These are phyloP conservation scores for Heterohyrax brucei DNA, from an alignment of 2,797 vertebrate species.

Conservation along the genomic window DNA sequence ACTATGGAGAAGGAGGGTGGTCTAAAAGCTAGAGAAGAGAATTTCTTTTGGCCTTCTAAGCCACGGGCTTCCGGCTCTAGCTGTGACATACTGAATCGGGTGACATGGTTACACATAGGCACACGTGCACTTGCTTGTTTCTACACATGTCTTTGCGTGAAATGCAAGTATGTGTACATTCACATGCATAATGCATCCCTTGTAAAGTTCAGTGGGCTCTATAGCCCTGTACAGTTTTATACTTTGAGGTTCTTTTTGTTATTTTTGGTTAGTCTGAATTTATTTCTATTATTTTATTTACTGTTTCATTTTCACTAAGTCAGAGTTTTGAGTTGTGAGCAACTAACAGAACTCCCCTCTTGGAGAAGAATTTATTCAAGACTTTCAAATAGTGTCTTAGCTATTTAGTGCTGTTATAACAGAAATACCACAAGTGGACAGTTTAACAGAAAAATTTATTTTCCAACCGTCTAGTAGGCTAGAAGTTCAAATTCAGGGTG, in stretches of 20 bases:
- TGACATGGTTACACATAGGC: background rate
- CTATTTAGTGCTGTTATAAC: no score
- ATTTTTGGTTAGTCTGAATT: constrained; percentile 26
- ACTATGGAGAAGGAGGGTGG: constrained; percentile 22
- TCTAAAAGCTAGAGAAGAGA: constrained; percentile 12
- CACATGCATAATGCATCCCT: background rate
- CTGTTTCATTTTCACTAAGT: background rate
- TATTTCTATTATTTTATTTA: constrained; percentile 1
- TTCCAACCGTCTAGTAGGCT: no score
- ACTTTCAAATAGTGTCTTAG: background rate
- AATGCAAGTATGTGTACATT: background rate
- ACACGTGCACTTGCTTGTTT: background rate
- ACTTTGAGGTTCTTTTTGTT: constrained; percentile 21
- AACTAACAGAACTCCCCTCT: constrained; percentile 8
- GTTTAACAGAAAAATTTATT: no score
- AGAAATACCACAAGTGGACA: no score
- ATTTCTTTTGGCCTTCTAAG: constrained; percentile 23
- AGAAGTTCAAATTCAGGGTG: no score
- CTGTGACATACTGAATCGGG: background rate
- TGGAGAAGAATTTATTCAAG: background rate
- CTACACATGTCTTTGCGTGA: background rate
- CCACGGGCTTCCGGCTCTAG: background rate
- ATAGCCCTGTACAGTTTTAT: background rate
- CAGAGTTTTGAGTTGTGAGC: background rate
- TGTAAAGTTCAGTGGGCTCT: background rate